These are phyloP conservation scores for Eupithecia exiguata DNA, from an alignment of 2,888 invertebrate genomes.

Conservation along the genomic window DNA sequence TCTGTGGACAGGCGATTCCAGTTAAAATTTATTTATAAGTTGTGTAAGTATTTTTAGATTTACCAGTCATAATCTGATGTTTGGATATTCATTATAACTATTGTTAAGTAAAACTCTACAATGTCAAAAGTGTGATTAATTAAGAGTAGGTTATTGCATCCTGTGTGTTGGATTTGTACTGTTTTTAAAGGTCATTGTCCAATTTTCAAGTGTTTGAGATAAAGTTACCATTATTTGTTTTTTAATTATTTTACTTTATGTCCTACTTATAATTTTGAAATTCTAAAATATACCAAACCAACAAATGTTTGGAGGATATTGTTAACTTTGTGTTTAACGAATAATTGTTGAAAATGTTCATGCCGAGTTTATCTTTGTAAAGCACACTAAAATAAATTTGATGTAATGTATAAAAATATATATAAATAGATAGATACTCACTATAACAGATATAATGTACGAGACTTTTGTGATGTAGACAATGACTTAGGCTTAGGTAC, in stretches of 20 bases:
- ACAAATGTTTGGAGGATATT: background rate
- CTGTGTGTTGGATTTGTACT: slow-evolving; percentile 73
- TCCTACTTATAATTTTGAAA: background rate
- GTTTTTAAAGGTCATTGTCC: slow-evolving; percentile 78
- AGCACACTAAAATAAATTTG: slow-evolving; percentile 20
- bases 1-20: slow-evolving; percentile 28
- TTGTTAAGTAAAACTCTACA: slow-evolving; percentile 76
- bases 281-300: background rate
- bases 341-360: background rate
- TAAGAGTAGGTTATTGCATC: slow-evolving; percentile 73
- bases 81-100: slow-evolving; percentile 66
- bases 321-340: background rate
- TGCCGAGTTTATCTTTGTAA: slow-evolving; percentile 13
- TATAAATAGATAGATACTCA: slow-evolving; percentile 44
- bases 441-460: slow-evolving; percentile 46
- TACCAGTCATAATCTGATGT: slow-evolving; percentile 79
- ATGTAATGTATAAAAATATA: slow-evolving; percentile 40
- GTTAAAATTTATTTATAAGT: slow-evolving; percentile 68
- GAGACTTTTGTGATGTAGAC: slow-evolving; percentile 71
- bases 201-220: slow-evolving; percentile 10
- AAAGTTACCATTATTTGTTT: slow-evolving; percentile 32
- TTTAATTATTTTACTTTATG: background rate
- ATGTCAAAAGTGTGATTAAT: slow-evolving; percentile 84
- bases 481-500: slow-evolving; percentile 81
- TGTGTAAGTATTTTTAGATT: slow-evolving; percentile 75